Base-by-base conservation (phyloP, 2,797 vertebrate genomes). In the Propithecus deckenii region DNA sequence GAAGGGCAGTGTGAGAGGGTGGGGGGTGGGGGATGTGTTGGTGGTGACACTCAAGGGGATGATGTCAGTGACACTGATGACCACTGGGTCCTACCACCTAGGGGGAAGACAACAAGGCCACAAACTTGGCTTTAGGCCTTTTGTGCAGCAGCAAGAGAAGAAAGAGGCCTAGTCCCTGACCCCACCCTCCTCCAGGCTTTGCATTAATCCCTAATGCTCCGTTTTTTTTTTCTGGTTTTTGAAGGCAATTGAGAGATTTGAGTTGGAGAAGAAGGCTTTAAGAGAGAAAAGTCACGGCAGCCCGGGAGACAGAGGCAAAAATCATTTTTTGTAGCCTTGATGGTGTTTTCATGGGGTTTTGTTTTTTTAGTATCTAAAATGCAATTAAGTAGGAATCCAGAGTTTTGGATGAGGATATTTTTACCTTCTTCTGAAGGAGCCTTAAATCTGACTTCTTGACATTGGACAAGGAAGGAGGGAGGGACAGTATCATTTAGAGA, bases 171-270 rank as follows among this genome's bases (percentile, higher is more conserved):
- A 3, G 3, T 32, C 38, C 78, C 86, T 20, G 5, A 35, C 72
- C 71, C 48, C 11, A 7, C 38, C 30, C 22, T 25, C 41, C 30
- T 2, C 41, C 43, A 17, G 50, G 92, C 61, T 89, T 74, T 80
- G 11, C 4, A 23, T 41, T 30, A 59, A 17, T 35, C n/a, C 30
- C 91, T 97, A 91, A 98, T 50, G 35, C 0, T n/a, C 48, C 0
- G 0, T 63, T 87, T 48, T 95, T 38, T 55, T 95, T 92, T 76
- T 38, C 10, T 81, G 93, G 22, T 95, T 96, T 74, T 96, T 98
- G 65, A 98, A 98, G 92, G 95, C 83, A 63, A 94, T 97, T 96
- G 98, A 98, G 94, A 86, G 23, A 30, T 61, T 69, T 78, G 92
- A 95, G 10, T 86, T 94, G 89, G 96, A 97, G 94, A 98, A 97